These are phyloP conservation scores for Thamnophis sirtalis DNA, from an alignment of 2,113 vertebrate genomes.

Conservation along the genomic window DNA sequence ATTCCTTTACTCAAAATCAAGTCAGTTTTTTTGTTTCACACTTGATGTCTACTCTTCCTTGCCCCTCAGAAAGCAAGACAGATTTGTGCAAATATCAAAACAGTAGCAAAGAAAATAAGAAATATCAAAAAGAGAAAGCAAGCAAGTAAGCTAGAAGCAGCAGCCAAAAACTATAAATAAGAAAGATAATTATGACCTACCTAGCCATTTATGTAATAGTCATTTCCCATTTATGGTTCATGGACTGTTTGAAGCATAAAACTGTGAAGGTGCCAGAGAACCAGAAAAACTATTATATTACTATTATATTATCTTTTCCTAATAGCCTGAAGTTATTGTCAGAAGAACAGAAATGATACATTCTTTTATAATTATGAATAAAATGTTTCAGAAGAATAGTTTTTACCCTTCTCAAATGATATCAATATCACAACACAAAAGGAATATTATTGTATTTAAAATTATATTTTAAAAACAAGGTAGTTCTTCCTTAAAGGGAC, in stretches of 20 bases:
- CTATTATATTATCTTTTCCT: not conserved
- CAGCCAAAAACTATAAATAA: not conserved
- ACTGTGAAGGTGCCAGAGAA: not conserved
- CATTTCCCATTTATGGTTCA: not conserved
- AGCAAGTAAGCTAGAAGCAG: not conserved
- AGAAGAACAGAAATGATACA: not conserved
- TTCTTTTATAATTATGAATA: not conserved
- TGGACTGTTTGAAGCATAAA: not conserved
- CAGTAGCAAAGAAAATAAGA: not conserved
- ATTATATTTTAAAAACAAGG: not conserved
- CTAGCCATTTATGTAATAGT: not conserved
- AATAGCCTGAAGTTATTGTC: not conserved
- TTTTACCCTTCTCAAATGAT: not conserved
- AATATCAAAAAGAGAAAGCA: not conserved
- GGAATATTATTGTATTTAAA: not conserved
- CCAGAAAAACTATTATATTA: not conserved
- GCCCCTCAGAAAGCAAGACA: not conserved
- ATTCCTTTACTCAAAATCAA: not conserved
- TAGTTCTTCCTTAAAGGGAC: not conserved
- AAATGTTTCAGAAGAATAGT: not conserved
- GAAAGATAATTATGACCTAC: not conserved
- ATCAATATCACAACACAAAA: not conserved
- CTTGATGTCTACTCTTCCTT: not conserved
- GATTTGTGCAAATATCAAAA: not conserved
- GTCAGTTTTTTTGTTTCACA: not conserved